A percentile compares a stretch with the other conserved stretches of the same genome.
phyloP scores from a whole-genome alignment of 2,888 invertebrate species.

The Nowickia ferox region DNA sequence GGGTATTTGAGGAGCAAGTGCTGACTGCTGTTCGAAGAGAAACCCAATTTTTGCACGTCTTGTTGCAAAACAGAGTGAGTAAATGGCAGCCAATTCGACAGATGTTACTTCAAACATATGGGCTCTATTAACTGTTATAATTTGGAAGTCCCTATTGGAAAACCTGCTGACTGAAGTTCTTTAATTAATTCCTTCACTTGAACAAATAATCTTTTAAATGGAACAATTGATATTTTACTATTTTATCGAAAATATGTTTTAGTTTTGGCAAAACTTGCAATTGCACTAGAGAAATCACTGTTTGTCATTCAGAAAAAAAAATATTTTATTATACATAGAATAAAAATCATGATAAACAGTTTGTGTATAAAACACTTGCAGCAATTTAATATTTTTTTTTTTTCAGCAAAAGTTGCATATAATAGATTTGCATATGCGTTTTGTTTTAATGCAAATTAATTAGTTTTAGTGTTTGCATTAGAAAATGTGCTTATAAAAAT shows the following conservation, averaged over 20 bases:
- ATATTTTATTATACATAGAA: neutral
- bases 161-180: too few relatives aligned
- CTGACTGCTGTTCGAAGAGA: too few relatives aligned
- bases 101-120: too few relatives aligned
- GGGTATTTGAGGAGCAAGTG: too few relatives aligned
- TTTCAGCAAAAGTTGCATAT: constrained; percentile 32
- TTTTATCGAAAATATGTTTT: neutral
- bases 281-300: neutral
- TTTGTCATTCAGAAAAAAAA: neutral
- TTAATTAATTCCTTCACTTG: too few relatives aligned
- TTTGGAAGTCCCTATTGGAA: too few relatives aligned
- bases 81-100: too few relatives aligned
- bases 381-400: neutral
- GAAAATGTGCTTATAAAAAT: constrained; percentile 37
- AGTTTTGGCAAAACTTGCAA: neutral
- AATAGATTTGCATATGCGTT: neutral
- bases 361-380: neutral
- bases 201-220: too few relatives aligned
- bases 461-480: constrained; percentile 62
- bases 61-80: too few relatives aligned
- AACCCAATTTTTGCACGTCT: too few relatives aligned
- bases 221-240: too few relatives aligned
- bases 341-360: constrained; percentile 59
- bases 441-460: constrained; percentile 63
- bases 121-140: too few relatives aligned